Conservation (phyloP, 2,888 invertebrate genomes). For the Prosapia bicincta region DNA sequence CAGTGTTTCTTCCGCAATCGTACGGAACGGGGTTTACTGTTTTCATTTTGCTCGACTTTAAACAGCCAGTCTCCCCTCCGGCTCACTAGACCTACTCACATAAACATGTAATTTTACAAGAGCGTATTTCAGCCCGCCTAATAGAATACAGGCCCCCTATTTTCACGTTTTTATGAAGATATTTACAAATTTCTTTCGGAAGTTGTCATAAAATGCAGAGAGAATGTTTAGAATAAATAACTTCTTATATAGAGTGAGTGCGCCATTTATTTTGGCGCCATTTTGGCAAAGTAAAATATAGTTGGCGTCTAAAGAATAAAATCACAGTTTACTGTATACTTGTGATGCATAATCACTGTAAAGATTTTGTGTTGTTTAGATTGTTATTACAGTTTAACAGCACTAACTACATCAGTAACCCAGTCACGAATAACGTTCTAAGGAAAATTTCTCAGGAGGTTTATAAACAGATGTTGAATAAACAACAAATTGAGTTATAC, state of each 20-base stretch:
- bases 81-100: not conserved
- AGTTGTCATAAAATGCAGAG: not conserved
- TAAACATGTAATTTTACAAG: not conserved
- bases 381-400: too few relatives aligned
- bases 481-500: too few relatives aligned
- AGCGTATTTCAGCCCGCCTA: not conserved
- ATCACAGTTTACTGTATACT: too few relatives aligned
- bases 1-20: not conserved
- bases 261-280: not conserved
- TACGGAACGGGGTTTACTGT: not conserved
- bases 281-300: not conserved
- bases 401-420: too few relatives aligned
- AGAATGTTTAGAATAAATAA: not conserved
- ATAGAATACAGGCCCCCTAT: not conserved
- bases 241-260: not conserved
- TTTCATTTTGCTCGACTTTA: not conserved
- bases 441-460: too few relatives aligned
- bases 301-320: too few relatives aligned
- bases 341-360: too few relatives aligned
- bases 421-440: too few relatives aligned
- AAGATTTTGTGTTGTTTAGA: too few relatives aligned
- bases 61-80: not conserved
- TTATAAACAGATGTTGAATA: too few relatives aligned
- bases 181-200: not conserved
- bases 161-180: not conserved